Base-by-base conservation (phyloP, 2,797 vertebrate genomes). In the Eulemur coronatus region DNA sequence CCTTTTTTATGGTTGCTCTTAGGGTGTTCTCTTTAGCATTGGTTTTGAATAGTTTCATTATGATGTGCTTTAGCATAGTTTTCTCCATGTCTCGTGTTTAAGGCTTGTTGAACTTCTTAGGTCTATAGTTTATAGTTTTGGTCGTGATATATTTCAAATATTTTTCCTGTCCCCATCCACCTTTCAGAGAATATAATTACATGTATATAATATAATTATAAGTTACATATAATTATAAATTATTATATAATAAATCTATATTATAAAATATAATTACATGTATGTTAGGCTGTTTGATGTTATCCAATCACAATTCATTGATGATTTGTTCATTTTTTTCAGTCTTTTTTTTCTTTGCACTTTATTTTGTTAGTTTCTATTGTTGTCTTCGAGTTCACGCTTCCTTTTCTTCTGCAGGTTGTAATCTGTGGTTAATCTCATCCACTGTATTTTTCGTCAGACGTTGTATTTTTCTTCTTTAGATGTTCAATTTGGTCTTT, bases 21-120 rank as follows among this genome's bases (percentile, higher is more conserved):
- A 69, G 59, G 26, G 41, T 67, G 28, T 79, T 73, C 20, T 65
- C 65, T 57, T 22, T 52, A 38, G 48, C 48, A 4, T 22, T 67
- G 84, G 59, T 95, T 89, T 89, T 92, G 48, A 95, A 13, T 84
- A 30, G 46, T 57, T 70, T 76, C 50, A 11, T 90, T 76, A 76
- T 59, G 61, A 48, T 57, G 33, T 59, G n/a, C 55, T 38, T 81
- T 57, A 10, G 7, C 69, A 2, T 80, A 12, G 46, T 85, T 86
- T 80, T 80, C 75, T 81, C 52, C 41, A 15, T 33, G 30, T 89
- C 65, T 89, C 18, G 78, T 63, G 28, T 72, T 84, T 91, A 55
- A 67, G 14, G 7, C 63, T 76, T 20, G 10, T 46, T 70, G 88
- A 87, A 38, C 22, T 63, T 76, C 50, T 84, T 84, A 26, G 26